These are phyloP conservation scores for Capitella teleta DNA, from an alignment of 1,140 invertebrate species.

Conservation along the genomic window DNA sequence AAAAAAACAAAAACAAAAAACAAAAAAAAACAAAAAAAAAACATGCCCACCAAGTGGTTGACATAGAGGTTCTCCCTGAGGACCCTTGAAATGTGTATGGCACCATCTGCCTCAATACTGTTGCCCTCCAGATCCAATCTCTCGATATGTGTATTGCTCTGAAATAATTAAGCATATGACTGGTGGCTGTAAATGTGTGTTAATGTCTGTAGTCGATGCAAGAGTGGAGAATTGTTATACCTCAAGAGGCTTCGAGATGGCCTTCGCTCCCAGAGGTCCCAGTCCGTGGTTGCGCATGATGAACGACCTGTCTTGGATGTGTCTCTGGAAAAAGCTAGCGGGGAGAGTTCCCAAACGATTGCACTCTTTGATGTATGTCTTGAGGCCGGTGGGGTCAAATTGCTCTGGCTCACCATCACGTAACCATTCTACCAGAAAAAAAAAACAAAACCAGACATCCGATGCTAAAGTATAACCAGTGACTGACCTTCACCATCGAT, in stretches of 20 bases:
- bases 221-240: slow-evolving; percentile 11
- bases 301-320: slow-evolving; percentile 26
- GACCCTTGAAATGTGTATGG: slow-evolving; percentile 21
- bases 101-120: slow-evolving; percentile 23
- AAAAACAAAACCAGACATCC: background rate
- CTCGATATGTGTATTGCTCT: slow-evolving; percentile 26
- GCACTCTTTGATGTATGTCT: slow-evolving; percentile 26
- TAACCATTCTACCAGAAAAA: background rate
- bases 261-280: slow-evolving; percentile 29
- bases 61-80: slow-evolving; percentile 27
- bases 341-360: slow-evolving; percentile 27
- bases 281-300: slow-evolving; percentile 31
- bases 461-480: background rate
- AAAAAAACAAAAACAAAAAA: background rate
- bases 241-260: slow-evolving; percentile 30
- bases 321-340: slow-evolving; percentile 28
- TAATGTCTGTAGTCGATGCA: background rate
- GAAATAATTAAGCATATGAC: slow-evolving; percentile 1
- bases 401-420: background rate
- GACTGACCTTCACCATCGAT: slow-evolving; percentile 2
- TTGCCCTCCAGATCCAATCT: slow-evolving; percentile 29
- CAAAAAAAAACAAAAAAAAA: background rate
- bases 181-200: background rate
- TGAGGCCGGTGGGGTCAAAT: slow-evolving; percentile 18
- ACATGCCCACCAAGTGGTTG: slow-evolving; percentile 25